These are phyloP conservation scores for Sebastolobus altivelis DNA, from an alignment of 2,797 vertebrate species.

Conservation along the genomic window DNA sequence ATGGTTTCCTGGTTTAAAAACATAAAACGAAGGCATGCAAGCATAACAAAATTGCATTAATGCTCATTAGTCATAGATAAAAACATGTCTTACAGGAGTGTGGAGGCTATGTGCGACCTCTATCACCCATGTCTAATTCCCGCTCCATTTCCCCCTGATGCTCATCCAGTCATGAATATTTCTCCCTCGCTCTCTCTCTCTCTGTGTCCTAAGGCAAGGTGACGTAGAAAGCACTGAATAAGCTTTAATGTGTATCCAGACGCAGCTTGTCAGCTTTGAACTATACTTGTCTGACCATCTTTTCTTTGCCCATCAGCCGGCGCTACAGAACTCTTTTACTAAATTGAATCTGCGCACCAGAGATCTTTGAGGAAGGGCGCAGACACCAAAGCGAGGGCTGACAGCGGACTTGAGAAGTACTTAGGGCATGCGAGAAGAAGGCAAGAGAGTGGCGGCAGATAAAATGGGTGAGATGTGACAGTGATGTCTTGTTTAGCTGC, in stretches of 20 bases:
- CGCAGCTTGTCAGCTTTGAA: slow-evolving; percentile 64
- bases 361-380: slow-evolving; percentile 39
- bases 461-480: slow-evolving; percentile 51
- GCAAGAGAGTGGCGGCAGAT: slow-evolving; percentile 37
- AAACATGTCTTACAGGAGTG: not conserved
- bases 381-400: slow-evolving; percentile 50
- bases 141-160: slow-evolving; percentile 57
- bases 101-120: not conserved
- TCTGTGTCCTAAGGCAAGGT: slow-evolving; percentile 58
- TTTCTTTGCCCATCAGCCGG: slow-evolving; percentile 57
- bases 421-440: slow-evolving; percentile 45
- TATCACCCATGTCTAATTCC: slow-evolving; percentile 34
- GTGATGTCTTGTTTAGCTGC: slow-evolving; percentile 52
- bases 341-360: slow-evolving; percentile 58
- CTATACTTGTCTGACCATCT: slow-evolving; percentile 55
- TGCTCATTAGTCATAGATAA: slow-evolving; percentile 4
- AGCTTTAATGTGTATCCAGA: slow-evolving; percentile 61
- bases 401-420: slow-evolving; percentile 46
- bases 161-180: slow-evolving; percentile 59
- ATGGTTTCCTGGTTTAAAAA: not conserved
- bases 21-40: not conserved
- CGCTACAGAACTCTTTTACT: slow-evolving; percentile 42
- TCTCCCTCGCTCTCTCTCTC: slow-evolving; percentile 13
- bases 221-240: slow-evolving; percentile 59
- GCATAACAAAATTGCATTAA: not conserved